A percentile compares a stretch with the other conserved stretches of the same genome.
phyloP scores from a whole-genome alignment of 1,140 invertebrate species.

The Zaprionus lachaisei region DNA sequence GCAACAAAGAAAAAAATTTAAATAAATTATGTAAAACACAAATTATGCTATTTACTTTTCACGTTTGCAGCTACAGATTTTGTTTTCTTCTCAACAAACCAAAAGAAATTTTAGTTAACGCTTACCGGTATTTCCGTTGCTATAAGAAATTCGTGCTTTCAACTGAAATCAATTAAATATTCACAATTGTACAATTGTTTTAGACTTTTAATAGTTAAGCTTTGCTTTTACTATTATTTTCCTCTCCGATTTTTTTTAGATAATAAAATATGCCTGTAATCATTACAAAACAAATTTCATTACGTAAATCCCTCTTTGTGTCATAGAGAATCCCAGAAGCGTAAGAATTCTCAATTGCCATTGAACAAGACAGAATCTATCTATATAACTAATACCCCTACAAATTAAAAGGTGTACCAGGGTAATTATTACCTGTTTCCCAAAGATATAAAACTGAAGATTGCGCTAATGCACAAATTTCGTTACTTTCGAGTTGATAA shows the following conservation, averaged over 20 bases:
- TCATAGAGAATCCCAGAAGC: background rate
- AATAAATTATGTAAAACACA: constrained; percentile 78
- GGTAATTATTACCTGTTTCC: too few species aligned
- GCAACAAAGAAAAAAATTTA: constrained; percentile 74
- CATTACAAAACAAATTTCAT: background rate
- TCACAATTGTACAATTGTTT: constrained; percentile 46
- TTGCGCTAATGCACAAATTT: background rate
- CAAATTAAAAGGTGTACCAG: too few species aligned
- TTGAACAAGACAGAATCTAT: too few species aligned
- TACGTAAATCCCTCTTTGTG: background rate
- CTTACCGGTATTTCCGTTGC: constrained; percentile 65
- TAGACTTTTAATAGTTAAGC: constrained; percentile 1
- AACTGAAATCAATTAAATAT: constrained; percentile 36
- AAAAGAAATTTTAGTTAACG: constrained; percentile 35
- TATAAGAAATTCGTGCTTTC: constrained; percentile 52
- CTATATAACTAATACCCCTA: too few species aligned
- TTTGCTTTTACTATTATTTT: constrained; percentile 15
- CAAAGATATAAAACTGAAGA: too few species aligned
- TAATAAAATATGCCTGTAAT: constrained; percentile 14
- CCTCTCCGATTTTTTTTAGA: constrained; percentile 18
- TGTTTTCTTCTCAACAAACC: constrained; percentile 18
- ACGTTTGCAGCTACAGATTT: constrained; percentile 30
- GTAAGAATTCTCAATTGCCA: background rate
- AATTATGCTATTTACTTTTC: constrained; percentile 34
- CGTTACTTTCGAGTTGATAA: background rate